These are phyloP conservation scores for Clarias magur DNA, from an alignment of 2,113 vertebrate species.

Conservation along the genomic window DNA sequence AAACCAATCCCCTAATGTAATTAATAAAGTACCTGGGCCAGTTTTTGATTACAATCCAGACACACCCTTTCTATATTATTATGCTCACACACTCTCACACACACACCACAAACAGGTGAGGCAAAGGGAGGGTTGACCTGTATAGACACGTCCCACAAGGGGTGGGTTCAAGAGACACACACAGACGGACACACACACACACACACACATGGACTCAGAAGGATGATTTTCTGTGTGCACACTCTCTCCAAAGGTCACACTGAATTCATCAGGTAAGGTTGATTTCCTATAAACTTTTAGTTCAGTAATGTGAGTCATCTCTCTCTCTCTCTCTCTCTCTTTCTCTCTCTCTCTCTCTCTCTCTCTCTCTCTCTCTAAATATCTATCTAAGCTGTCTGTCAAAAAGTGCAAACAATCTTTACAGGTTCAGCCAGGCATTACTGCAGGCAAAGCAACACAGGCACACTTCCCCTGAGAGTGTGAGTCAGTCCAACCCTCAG, in stretches of 20 bases:
- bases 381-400: background rate
- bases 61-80: conserved; percentile 60
- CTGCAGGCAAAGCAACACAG: background rate
- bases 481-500: background rate
- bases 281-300: background rate
- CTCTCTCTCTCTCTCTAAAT: background rate
- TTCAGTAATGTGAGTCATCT: background rate
- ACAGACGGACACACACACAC: conserved; percentile 20
- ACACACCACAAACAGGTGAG: conserved; percentile 59
- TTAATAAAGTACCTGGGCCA: conserved; percentile 52
- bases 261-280: conserved; percentile 66
- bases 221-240: conserved; percentile 45
- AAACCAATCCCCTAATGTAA: background rate
- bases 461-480: background rate
- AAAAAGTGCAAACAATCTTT: background rate
- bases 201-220: background rate
- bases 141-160: conserved; percentile 42
- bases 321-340: background rate
- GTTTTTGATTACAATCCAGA: conserved; percentile 55
- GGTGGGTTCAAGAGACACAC: conserved; percentile 14
- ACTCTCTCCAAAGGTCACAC: conserved; percentile 58
- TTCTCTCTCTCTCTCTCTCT: background rate
- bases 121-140: conserved; percentile 18
- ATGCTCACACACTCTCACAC: conserved; percentile 31
- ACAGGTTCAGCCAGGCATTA: background rate